Evolutionary conservation across 2,888 invertebrate genomes (phyloP).

Genomic region (Alcis repandata): DNA sequence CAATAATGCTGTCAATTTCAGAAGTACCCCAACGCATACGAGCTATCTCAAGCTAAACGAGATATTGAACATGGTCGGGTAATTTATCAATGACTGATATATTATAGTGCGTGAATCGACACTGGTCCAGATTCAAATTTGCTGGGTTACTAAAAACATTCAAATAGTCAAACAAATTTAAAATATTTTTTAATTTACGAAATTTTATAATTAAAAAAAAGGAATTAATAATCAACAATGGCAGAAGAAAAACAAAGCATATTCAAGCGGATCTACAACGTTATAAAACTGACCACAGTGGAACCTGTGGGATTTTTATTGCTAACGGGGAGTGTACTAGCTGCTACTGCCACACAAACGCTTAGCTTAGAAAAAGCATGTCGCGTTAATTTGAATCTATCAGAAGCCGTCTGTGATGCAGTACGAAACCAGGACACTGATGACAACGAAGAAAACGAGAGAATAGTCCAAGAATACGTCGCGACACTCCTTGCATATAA

Average conservation of each 20-base stretch:
- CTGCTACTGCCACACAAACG: constrained; percentile 83
- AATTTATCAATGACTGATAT: not conserved
- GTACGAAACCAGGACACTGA: constrained; percentile 87
- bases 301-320: constrained; percentile 10
- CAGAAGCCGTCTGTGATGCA: constrained; percentile 88
- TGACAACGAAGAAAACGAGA: constrained; percentile 72
- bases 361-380: constrained; percentile 39
- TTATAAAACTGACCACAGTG: constrained; percentile 1
- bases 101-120: not conserved
- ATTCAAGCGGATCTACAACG: not conserved
- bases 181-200: too few species aligned
- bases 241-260: not conserved
- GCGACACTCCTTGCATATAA: constrained; percentile 91
- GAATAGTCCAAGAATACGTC: constrained; percentile 87
- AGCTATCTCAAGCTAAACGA: not conserved
- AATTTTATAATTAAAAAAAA: too few species aligned
- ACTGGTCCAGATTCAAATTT: not conserved
- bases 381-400: constrained; percentile 89
- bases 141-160: not conserved
- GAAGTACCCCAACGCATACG: not conserved
- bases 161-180: not conserved
- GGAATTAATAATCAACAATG: not conserved
- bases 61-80: not conserved
- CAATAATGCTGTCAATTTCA: not conserved
- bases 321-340: constrained; percentile 10